Evolutionary conservation across 1,140 invertebrate genomes (phyloP), one percentile per base, ranked within the genome.

Genomic region (Luehdorfia chinensis): DNA sequence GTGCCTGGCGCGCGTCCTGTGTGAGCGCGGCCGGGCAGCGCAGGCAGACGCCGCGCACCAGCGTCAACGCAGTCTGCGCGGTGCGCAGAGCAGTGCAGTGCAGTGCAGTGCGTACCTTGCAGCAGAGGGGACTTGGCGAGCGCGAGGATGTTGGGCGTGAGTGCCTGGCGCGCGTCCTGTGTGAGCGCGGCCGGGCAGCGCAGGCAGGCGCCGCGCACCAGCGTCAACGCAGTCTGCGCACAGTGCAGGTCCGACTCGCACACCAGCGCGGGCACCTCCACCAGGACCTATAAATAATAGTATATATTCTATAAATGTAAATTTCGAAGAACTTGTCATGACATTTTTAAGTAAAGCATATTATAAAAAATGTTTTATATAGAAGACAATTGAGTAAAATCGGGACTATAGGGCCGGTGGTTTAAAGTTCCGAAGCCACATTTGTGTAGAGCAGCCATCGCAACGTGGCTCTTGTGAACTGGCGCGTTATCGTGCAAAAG

Each of bases 181-280:
- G 91, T 91, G 9, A 95, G 79, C 7, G 93, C 91, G 47, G 87
- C 76, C n/a, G 93, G 91, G 74, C 93, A 91, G 37, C 91, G 74
- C 58, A 90, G 87, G 39, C 93, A 92, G 32, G 95, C 92, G n/a
- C 92, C 92, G 21, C 92, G 94, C 14, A 95, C 87, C 25, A 96
- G 84, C 15, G 91, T 91, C 31, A 96, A 89, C 23, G 93, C 94
- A 60, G 97, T 91, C 86, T 98, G 97, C 25, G 97, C 97, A 64
- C 98, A 97, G 86, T 99, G 97, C 21, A 99, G 87, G 88, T 99
- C 98, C 33, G 94, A 91, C 78, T 99, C 98, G 65, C 92, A 96
- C 39, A 99, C 90, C 13, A 99, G 87, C 25, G 96, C 92, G 25
- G 96, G 95, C 59, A 98, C 78, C 55, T 85, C 78, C 54, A 70